phyloP scores from a whole-genome alignment of 1,140 invertebrate genomes.

The Reticulitermes speratus region DNA sequence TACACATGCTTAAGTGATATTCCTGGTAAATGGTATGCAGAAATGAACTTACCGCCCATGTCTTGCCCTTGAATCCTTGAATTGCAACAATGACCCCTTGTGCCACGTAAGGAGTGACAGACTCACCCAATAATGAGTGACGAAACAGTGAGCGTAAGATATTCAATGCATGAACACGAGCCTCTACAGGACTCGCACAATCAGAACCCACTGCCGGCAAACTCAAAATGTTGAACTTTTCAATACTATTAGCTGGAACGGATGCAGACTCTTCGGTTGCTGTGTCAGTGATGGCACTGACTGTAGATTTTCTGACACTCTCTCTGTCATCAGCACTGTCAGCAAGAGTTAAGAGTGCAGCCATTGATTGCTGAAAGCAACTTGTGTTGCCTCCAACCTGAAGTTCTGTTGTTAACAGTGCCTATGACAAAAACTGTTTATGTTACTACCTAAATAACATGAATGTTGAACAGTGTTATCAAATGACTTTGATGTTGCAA shows the following conservation, averaged over 20 bases:
- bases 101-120: slow-evolving; percentile 69
- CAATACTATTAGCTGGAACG: background rate
- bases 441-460: background rate
- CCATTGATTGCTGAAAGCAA: slow-evolving; percentile 63
- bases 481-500: too few relatives aligned
- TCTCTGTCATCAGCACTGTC: slow-evolving; percentile 31
- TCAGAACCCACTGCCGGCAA: background rate
- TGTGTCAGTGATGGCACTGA: background rate
- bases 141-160: slow-evolving; percentile 79
- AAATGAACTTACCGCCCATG: slow-evolving; percentile 70
- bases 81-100: slow-evolving; percentile 72
- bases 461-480: too few relatives aligned
- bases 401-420: slow-evolving; percentile 69
- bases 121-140: slow-evolving; percentile 71
- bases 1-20: too few relatives aligned
- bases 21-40: too few relatives aligned
- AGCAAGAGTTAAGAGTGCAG: slow-evolving; percentile 54
- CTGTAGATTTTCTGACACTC: background rate
- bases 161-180: slow-evolving; percentile 79
- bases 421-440: slow-evolving; percentile 52
- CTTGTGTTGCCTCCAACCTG: slow-evolving; percentile 51
- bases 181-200: slow-evolving; percentile 41
- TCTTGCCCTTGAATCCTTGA: slow-evolving; percentile 66
- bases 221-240: background rate
- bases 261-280: background rate